phyloP scores from a whole-genome alignment of 2,113 vertebrate genomes.

The Gila orcuttii region DNA sequence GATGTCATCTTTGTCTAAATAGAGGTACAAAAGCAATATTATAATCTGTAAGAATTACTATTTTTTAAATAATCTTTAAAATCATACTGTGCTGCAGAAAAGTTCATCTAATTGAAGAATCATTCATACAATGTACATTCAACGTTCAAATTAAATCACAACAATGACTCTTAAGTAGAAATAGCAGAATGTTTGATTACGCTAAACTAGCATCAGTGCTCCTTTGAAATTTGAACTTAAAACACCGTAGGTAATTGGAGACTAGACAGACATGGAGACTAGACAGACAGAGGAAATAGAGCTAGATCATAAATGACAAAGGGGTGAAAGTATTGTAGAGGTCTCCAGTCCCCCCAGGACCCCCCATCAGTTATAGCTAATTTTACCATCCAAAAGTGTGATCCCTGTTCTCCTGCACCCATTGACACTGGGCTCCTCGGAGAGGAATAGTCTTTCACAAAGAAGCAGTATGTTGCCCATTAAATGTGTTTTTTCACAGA shows the following conservation, averaged over 20 bases:
- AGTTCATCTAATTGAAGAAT: background rate
- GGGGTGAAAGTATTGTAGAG: slow-evolving; percentile 21
- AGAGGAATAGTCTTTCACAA: slow-evolving; percentile 49
- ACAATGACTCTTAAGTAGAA: background rate
- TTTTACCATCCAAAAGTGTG: slow-evolving; percentile 55
- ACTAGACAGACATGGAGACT: slow-evolving; percentile 32
- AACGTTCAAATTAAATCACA: background rate
- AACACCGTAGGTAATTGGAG: slow-evolving; percentile 9
- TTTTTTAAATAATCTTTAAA: background rate
- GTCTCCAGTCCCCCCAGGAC: slow-evolving; percentile 32
- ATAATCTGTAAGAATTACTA: too few species aligned
- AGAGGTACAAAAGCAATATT: too few species aligned
- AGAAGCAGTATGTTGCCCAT: slow-evolving; percentile 63
- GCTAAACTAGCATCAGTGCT: background rate
- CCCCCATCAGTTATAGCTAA: slow-evolving; percentile 50
- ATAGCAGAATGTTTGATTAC: background rate
- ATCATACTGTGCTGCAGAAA: background rate
- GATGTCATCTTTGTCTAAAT: too few species aligned
- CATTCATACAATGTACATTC: background rate
- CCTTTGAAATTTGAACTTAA: slow-evolving; percentile 9
- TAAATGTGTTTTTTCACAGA: slow-evolving; percentile 59
- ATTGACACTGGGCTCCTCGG: slow-evolving; percentile 31
- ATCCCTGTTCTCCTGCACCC: slow-evolving; percentile 4
- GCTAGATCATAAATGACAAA: slow-evolving; percentile 26
- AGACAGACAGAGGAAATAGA: slow-evolving; percentile 8